Conservation (phyloP, 2,797 vertebrate species). For the Clarias laeviceps region DNA sequence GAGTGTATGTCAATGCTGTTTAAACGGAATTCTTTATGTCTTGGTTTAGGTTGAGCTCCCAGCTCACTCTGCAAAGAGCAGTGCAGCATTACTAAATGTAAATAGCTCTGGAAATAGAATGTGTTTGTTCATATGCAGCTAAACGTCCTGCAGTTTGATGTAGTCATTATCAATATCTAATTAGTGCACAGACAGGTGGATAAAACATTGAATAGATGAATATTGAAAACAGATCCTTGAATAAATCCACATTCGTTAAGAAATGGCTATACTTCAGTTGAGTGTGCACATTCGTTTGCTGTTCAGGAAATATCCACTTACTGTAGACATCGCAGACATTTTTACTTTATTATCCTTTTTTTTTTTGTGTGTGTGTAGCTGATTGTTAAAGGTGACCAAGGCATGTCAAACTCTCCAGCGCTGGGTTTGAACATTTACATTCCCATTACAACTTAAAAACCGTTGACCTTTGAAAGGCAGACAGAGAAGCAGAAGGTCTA, state of each 20-base stretch:
- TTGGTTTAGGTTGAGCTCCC: conserved; percentile 1
- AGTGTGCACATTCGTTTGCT: conserved; percentile 8
- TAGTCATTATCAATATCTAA: conserved; percentile 7
- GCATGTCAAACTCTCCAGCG: conserved; percentile 46
- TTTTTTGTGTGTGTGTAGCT: conserved; percentile 4
- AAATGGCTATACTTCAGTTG: not conserved
- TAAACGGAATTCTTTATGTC: not conserved
- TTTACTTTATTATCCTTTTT: not conserved
- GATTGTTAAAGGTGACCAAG: conserved; percentile 46
- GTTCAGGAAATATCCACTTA: conserved; percentile 17
- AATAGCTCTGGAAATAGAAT: not conserved
- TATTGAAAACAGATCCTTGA: conserved; percentile 35
- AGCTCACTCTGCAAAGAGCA: conserved; percentile 6
- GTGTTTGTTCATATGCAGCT: not conserved
- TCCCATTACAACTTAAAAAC: conserved; percentile 51
- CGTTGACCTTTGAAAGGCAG: conserved; percentile 53
- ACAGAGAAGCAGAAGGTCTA: conserved; percentile 38
- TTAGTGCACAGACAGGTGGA: conserved; percentile 42
- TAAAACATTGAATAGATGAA: conserved; percentile 50
- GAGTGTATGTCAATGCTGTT: not conserved
- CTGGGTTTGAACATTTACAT: conserved; percentile 42
- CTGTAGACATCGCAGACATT: not conserved
- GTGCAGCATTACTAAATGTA: not conserved
- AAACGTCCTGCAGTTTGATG: not conserved
- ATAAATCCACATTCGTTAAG: conserved; percentile 18